A percentile compares a stretch with the other conserved stretches of the same genome.
These are phyloP conservation scores for Drosophila trapezifrons DNA, from an alignment of 1,140 invertebrate genomes.

Conservation along the genomic window DNA sequence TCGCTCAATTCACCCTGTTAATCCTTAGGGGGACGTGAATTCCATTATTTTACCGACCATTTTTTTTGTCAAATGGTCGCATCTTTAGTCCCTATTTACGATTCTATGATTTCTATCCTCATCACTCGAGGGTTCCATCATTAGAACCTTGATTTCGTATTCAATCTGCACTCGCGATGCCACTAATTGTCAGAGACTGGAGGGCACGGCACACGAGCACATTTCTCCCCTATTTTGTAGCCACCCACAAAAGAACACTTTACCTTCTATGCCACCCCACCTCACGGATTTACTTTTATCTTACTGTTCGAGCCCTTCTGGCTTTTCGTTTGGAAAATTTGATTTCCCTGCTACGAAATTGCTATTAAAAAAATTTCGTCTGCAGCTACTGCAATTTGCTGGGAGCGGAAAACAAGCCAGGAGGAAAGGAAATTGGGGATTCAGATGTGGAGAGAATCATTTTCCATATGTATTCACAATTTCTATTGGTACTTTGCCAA, in stretches of 20 bases:
- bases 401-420: slow-evolving; percentile 2
- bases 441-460: not conserved
- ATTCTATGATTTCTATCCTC: slow-evolving; percentile 3
- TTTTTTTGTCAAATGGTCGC: no score
- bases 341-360: slow-evolving; percentile 14
- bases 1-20: no score
- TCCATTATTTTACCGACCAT: not conserved
- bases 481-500: slow-evolving; percentile 12
- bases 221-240: slow-evolving; percentile 8
- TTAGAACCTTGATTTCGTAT: slow-evolving; percentile 10
- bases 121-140: not conserved
- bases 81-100: not conserved
- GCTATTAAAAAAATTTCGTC: slow-evolving; percentile 3
- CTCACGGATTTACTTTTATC: not conserved
- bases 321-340: slow-evolving; percentile 16
- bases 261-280: not conserved
- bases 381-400: slow-evolving; percentile 1
- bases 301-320: not conserved
- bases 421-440: slow-evolving; percentile 9
- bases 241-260: slow-evolving; percentile 1
- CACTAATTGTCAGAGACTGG: slow-evolving; percentile 8
- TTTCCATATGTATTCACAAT: slow-evolving; percentile 9
- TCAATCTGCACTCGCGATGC: not conserved
- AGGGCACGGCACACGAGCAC: not conserved
- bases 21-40: not conserved